Conservation (phyloP, 2,797 vertebrate species). For the Gobionotothen gibberifrons region DNA sequence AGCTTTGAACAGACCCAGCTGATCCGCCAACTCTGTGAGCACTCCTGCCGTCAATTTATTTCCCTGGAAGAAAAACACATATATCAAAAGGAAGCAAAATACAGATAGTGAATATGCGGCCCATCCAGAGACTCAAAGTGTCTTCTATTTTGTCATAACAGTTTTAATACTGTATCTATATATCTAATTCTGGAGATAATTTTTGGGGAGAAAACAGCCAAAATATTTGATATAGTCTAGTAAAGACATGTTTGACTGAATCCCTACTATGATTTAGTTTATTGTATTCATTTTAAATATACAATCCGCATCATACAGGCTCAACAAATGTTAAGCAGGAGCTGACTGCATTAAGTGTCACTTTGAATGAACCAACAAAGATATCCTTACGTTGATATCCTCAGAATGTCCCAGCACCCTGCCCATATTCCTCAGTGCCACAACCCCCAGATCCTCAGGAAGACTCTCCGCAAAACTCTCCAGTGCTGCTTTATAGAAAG, state of each 20-base stretch:
- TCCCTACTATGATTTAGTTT: no score
- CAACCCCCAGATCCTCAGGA: slow-evolving; percentile 57
- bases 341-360: not conserved
- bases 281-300: not conserved
- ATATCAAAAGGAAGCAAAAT: not conserved
- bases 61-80: slow-evolving; percentile 36
- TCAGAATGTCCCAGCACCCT: slow-evolving; percentile 59
- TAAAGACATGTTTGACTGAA: no score
- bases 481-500: slow-evolving; percentile 71
- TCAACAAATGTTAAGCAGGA: not conserved
- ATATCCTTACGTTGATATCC: slow-evolving; percentile 49
- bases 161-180: no score
- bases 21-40: slow-evolving; percentile 56
- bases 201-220: no score
- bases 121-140: no score
- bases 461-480: slow-evolving; percentile 62
- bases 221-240: no score
- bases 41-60: not conserved
- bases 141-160: no score
- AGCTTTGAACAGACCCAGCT: slow-evolving; percentile 58
- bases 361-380: not conserved
- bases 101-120: no score
- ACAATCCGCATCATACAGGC: not conserved
- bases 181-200: no score
- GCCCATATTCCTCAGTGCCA: slow-evolving; percentile 57